phyloP scores from a whole-genome alignment of 1,140 invertebrate species.

The Ditylenchus dipsaci region DNA sequence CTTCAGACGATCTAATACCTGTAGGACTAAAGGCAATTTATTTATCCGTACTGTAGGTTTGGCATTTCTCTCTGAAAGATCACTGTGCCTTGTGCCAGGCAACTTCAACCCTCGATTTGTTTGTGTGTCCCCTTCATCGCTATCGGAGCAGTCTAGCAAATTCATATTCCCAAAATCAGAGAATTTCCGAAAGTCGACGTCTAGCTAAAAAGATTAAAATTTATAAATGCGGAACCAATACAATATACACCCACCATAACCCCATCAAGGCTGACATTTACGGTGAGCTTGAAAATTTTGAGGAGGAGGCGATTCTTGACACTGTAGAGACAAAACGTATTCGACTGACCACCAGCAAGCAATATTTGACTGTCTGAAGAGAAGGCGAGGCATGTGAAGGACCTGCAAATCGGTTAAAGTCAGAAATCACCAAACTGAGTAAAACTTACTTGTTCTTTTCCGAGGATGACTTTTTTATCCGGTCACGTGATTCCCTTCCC shows the following conservation, averaged over 20 bases:
- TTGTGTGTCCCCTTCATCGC: slow-evolving; percentile 31
- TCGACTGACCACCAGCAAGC: slow-evolving; percentile 44
- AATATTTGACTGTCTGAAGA: slow-evolving; percentile 36
- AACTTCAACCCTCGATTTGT: slow-evolving; percentile 18
- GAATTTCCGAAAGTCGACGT: slow-evolving; percentile 35
- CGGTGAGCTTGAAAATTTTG: slow-evolving; percentile 25
- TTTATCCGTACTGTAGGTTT: slow-evolving; percentile 25
- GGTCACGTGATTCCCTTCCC: slow-evolving; percentile 21
- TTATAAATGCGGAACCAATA: slow-evolving; percentile 11
- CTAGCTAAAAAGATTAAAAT: slow-evolving; percentile 25
- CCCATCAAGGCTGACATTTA: slow-evolving; percentile 41
- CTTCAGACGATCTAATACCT: slow-evolving; percentile 17
- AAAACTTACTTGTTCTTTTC: slow-evolving; percentile 41
- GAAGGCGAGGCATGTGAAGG: slow-evolving; percentile 42
- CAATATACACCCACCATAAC: slow-evolving; percentile 26
- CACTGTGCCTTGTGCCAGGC: slow-evolving; percentile 34
- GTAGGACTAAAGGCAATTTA: slow-evolving; percentile 36
- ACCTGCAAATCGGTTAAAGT: slow-evolving; percentile 14
- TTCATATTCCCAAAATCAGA: slow-evolving; percentile 42
- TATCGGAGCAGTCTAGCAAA: slow-evolving; percentile 33
- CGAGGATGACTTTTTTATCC: slow-evolving; percentile 34
- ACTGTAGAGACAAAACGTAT: slow-evolving; percentile 40
- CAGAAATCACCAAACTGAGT: neutral
- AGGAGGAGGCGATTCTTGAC: slow-evolving; percentile 32
- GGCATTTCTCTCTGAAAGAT: slow-evolving; percentile 31